Evolutionary conservation across 1,140 invertebrate species (phyloP).

Genomic region (Macrobrachium nipponense): DNA sequence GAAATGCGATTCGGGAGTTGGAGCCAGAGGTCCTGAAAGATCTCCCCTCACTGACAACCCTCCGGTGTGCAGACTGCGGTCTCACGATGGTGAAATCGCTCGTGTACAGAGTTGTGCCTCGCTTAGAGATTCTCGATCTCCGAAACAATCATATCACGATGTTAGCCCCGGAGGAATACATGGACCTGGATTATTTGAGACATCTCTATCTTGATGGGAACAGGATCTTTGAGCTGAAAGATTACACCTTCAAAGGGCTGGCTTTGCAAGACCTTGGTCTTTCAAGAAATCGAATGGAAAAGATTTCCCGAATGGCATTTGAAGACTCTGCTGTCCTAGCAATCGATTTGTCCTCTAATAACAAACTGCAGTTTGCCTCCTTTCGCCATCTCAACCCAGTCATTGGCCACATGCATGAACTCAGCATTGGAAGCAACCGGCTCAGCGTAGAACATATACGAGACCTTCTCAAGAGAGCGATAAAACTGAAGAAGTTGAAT

Average conservation of each 20-base stretch:
- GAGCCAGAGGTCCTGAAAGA: constrained; percentile 83
- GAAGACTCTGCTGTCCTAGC: constrained; percentile 58
- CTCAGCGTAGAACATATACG: constrained; percentile 70
- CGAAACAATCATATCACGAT: constrained; percentile 82
- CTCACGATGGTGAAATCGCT: constrained; percentile 80
- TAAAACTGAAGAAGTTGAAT: constrained; percentile 72
- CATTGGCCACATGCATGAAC: constrained; percentile 68
- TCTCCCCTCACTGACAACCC: constrained; percentile 74
- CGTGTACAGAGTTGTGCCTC: constrained; percentile 68
- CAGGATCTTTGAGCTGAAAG: constrained; percentile 57
- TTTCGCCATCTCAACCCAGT: constrained; percentile 59
- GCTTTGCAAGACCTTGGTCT: constrained; percentile 56
- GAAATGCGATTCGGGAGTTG: constrained; percentile 79
- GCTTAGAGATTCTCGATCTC: constrained; percentile 78
- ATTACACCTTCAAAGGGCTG: constrained; percentile 57
- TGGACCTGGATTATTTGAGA: constrained; percentile 55
- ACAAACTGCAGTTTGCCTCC: constrained; percentile 54
- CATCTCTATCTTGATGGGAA: constrained; percentile 59
- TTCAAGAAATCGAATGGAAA: constrained; percentile 57
- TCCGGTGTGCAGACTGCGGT: constrained; percentile 78
- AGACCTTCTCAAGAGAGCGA: constrained; percentile 56
- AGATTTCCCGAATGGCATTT: constrained; percentile 57
- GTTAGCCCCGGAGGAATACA: constrained; percentile 68
- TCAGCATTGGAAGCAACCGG: constrained; percentile 82
- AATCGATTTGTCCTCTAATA: constrained; percentile 49